A percentile compares a stretch with the other conserved stretches of the same genome.
Evolutionary conservation across 2,113 vertebrate species (phyloP).

Genomic region (Carlito syrichta): DNA sequence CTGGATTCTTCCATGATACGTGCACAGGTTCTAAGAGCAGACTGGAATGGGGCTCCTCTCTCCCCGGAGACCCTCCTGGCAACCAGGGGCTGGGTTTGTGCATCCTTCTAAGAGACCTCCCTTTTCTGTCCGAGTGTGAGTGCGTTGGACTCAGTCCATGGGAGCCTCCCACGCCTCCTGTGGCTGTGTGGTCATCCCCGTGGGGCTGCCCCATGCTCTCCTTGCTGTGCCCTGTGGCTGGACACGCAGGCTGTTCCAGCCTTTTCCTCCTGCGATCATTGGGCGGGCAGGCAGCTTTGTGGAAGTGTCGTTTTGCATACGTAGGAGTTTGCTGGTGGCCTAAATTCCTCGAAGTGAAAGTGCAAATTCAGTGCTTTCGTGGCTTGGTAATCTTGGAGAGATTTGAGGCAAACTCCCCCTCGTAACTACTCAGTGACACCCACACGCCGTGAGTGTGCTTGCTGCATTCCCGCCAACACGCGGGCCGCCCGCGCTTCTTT

Average conservation of each 20-base stretch:
- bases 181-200: too few relatives aligned
- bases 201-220: too few relatives aligned
- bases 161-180: too few relatives aligned
- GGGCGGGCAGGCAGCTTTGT: accelerated
- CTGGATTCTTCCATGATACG: background rate
- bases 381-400: background rate
- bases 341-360: background rate
- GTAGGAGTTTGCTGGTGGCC: background rate
- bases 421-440: background rate
- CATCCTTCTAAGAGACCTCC: background rate
- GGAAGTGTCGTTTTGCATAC: background rate
- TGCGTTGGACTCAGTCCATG: too few relatives aligned
- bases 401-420: background rate
- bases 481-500: too few relatives aligned
- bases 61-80: too few relatives aligned
- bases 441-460: accelerated
- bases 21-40: background rate
- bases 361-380: background rate
- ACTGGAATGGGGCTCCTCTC: background rate
- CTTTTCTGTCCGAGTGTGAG: too few relatives aligned
- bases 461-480: background rate
- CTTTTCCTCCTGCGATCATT: background rate
- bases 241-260: background rate
- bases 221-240: background rate
- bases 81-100: too few relatives aligned